Evolutionary conservation across 2,113 vertebrate species (phyloP).

Genomic region (Ailuropoda melanoleuca): DNA sequence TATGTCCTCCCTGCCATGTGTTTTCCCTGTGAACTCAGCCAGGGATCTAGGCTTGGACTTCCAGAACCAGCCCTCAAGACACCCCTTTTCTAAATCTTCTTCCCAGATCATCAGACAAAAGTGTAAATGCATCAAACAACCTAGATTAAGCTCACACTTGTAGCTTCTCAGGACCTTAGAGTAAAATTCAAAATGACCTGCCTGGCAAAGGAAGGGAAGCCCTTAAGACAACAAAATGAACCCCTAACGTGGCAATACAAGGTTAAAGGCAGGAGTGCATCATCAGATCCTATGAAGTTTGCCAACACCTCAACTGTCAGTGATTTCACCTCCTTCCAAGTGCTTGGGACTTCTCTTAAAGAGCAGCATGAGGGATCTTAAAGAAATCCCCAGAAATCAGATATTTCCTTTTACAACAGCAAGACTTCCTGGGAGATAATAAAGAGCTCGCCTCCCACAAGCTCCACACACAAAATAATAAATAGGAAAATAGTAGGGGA

Average conservation of each 20-base stretch:
- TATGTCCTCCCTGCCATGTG: not conserved
- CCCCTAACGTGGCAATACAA: not conserved
- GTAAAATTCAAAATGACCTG: slow-evolving; percentile 29
- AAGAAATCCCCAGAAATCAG: not conserved
- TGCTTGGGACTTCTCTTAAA: not conserved
- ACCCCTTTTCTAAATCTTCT: slow-evolving; percentile 18
- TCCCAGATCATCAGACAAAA: slow-evolving; percentile 11
- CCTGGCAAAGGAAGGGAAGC: not conserved
- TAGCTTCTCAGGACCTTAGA: not conserved
- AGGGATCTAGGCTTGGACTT: not conserved
- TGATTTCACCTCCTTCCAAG: not conserved
- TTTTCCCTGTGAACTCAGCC: not conserved
- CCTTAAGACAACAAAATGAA: slow-evolving; percentile 12
- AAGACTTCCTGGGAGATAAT: not conserved
- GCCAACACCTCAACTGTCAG: not conserved
- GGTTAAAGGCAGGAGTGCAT: not conserved
- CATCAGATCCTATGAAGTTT: not conserved
- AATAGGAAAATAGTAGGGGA: not conserved
- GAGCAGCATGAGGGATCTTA: not conserved
- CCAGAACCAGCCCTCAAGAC: not conserved
- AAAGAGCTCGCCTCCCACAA: not conserved
- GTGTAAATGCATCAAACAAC: not conserved
- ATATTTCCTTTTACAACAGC: not conserved
- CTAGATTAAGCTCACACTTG: not conserved
- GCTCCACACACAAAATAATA: not conserved